Base-by-base conservation (phyloP, 2,113 vertebrate species). In the Pygoscelis adeliae region DNA sequence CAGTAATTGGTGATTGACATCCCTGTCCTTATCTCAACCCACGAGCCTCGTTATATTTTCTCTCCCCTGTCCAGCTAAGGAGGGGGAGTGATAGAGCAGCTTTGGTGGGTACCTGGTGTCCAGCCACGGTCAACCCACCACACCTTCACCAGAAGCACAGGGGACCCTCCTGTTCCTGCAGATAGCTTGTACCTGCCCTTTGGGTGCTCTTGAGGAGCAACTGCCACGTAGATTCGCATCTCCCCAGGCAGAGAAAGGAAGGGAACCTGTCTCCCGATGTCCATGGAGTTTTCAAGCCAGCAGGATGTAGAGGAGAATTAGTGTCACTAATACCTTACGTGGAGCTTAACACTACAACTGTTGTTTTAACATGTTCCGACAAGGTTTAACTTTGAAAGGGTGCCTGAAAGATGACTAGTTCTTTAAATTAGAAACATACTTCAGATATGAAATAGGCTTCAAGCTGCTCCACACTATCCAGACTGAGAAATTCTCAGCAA, bases 211-310 rank as follows among this genome's bases (percentile, higher is more conserved):
- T 46, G 29, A 77, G 50, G 49, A 76, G 52, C n/a, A 69, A 47
- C 0, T 22, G 13, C 23, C 36, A 38, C 2, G 5, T 1, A 81
- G 38, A 65, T 32, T 50, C 15, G 10, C 10, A 21, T 52, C 40
- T 73, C 20, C 20, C 14, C 59, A 61, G 29, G 11, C 21, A 86
- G 32, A 87, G n/a, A 25, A 76, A 50, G 11, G 36, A 82, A 66
- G 6, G 2, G 14, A 85, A 66, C 18, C 4, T 21, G 13, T 59
- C 40, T 63, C 55, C 36, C 66, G 20, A 81, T 21, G 22, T 23
- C 9, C 25, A 14, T 2, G 10, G 34, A 84, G 9, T 56, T 84
- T 86, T 86, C 16, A 71, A 62, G 36, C 3, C 46, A 91, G 14
- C 6, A 73, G 13, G 11, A 77, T 32, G 15, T 9, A 73, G 26